Evolutionary conservation across 2,113 vertebrate genomes (phyloP).

Genomic region (Mobula hypostoma): DNA sequence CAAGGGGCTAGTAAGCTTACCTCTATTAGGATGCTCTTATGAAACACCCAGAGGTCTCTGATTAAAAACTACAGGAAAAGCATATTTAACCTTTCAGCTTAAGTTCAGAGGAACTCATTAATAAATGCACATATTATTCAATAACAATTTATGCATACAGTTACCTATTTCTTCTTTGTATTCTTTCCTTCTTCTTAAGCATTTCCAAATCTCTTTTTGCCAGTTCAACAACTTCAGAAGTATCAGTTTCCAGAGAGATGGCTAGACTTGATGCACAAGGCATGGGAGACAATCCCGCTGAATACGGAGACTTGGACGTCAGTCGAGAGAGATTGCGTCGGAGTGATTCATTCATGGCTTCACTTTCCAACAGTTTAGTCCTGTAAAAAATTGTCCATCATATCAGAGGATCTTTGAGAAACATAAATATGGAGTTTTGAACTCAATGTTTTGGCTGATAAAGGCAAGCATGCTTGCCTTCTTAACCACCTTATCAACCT

Average conservation of each 20-base stretch:
- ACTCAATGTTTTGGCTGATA: no score
- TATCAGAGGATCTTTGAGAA: neutral
- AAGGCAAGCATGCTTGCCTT: no score
- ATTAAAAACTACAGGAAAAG: neutral
- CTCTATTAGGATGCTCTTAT: neutral
- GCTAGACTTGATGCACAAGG: constrained; percentile 56
- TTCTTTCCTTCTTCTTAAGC: constrained; percentile 83
- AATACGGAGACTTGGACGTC: constrained; percentile 61
- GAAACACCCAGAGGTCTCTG: neutral
- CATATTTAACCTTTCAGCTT: neutral
- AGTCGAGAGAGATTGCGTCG: constrained; percentile 70
- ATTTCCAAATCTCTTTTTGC: constrained; percentile 89
- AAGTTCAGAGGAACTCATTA: neutral
- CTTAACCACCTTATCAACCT: no score
- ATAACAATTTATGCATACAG: rapidly evolving
- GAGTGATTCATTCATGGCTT: constrained; percentile 90
- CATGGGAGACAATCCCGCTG: constrained; percentile 47
- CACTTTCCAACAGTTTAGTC: constrained; percentile 86
- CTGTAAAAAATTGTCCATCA: constrained; percentile 47
- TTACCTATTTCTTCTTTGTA: constrained; percentile 78
- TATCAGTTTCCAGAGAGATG: constrained; percentile 69
- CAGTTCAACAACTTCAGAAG: constrained; percentile 73
- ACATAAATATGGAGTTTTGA: no score
- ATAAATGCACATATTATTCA: neutral
- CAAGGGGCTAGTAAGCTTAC: no score